Percentiles rank a stretch among this genome's conserved stretches.
phyloP scores from a whole-genome alignment of 2,797 vertebrate species.

The Peromyscus eremicus region DNA sequence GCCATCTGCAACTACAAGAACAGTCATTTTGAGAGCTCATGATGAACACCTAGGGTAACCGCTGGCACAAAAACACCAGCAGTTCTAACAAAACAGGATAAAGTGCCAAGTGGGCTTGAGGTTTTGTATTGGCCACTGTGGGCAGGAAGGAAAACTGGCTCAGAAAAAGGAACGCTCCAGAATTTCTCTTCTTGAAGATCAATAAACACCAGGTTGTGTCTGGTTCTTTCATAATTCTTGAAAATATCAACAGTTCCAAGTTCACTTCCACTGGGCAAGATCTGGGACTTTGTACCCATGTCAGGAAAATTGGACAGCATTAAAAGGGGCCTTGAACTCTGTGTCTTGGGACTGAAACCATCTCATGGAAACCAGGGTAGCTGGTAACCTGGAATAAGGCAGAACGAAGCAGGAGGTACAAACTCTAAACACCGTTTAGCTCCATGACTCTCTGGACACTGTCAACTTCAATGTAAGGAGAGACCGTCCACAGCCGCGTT shows the following conservation, averaged over 20 bases:
- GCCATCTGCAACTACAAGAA: conserved; percentile 67
- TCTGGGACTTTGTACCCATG: conserved; percentile 8
- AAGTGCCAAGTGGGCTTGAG: conserved; percentile 53
- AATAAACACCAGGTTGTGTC: background rate
- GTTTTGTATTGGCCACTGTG: conserved; percentile 28
- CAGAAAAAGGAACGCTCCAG: conserved; percentile 19
- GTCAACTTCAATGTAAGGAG: conserved; percentile 37
- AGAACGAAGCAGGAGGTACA: conserved; percentile 37
- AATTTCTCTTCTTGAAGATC: conserved; percentile 67
- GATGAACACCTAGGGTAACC: conserved; percentile 65
- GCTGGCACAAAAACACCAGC: conserved; percentile 16
- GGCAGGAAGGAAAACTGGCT: conserved; percentile 49
- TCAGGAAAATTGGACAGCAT: conserved; percentile 63
- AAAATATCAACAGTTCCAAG: conserved; percentile 16
- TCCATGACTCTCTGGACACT: conserved; percentile 26
- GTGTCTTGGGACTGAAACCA: conserved; percentile 37
- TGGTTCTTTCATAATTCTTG: conserved; percentile 64
- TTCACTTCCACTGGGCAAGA: background rate
- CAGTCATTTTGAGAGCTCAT: conserved; percentile 59
- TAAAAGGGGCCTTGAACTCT: conserved; percentile 46
- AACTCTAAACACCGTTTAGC: conserved; percentile 10
- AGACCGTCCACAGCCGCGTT: background rate
- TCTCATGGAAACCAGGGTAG: conserved; percentile 69
- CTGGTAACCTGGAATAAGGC: conserved; percentile 54
- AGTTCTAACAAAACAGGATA: conserved; percentile 26